Conservation (phyloP, 2,797 vertebrate species). For the Phataginus tricuspis region DNA sequence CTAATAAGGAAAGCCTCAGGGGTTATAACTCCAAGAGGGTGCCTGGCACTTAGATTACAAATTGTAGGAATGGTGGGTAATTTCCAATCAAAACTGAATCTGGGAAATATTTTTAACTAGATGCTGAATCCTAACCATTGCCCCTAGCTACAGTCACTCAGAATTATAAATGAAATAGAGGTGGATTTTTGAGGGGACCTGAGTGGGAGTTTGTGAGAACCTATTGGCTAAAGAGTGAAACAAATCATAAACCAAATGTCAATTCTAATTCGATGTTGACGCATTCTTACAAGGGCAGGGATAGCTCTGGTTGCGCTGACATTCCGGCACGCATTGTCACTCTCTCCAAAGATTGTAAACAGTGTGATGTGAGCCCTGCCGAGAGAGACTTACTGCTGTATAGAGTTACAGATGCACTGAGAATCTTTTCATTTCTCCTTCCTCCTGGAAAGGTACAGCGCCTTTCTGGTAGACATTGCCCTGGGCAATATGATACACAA, state of each 20-base stretch:
- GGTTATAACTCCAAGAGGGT: neutral
- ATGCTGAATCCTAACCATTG: neutral
- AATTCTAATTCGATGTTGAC: neutral
- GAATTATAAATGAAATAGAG: slow-evolving; percentile 38
- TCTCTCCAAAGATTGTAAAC: slow-evolving; percentile 59
- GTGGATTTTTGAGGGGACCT: neutral
- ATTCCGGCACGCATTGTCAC: slow-evolving; percentile 17
- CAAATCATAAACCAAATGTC: slow-evolving; percentile 14
- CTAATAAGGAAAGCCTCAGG: neutral
- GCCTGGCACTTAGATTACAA: neutral
- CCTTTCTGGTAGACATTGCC: neutral
- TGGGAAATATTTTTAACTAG: slow-evolving; percentile 38
- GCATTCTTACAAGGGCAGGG: slow-evolving; percentile 38
- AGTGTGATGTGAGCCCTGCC: slow-evolving; percentile 38
- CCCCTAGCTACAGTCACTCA: neutral
- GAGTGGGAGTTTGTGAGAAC: neutral
- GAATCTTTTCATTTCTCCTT: slow-evolving; percentile 48
- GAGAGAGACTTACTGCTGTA: slow-evolving; percentile 35
- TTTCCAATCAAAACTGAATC: neutral
- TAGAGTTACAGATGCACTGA: slow-evolving; percentile 40
- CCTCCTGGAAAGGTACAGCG: slow-evolving; percentile 21
- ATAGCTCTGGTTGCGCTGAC: slow-evolving; percentile 11
- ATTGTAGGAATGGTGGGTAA: neutral
- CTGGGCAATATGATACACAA: neutral
- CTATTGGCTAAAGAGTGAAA: neutral